A percentile compares a stretch with the other conserved stretches of the same genome.
These are phyloP conservation scores for Phaonia tiefii DNA, from an alignment of 2,888 invertebrate species.

Conservation along the genomic window DNA sequence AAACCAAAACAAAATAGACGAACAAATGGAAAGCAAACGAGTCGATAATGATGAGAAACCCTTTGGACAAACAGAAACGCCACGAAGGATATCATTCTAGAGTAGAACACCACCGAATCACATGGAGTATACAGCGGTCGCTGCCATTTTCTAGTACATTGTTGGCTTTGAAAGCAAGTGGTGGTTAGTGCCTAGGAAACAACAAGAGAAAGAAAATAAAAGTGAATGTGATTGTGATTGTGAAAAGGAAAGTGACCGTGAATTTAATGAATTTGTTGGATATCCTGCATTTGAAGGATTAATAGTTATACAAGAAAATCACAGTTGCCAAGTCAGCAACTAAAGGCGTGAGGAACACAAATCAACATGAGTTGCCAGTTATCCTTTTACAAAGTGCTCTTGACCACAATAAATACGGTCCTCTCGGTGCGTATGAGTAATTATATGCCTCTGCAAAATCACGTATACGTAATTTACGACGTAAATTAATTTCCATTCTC, in stretches of 20 bases:
- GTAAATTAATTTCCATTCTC: not conserved
- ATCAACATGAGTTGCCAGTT: constrained; percentile 72
- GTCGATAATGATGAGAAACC: constrained; percentile 32
- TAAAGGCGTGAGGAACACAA: constrained; percentile 8
- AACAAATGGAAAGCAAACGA: constrained; percentile 44
- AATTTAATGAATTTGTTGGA: constrained; percentile 8
- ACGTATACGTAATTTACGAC: constrained; percentile 28
- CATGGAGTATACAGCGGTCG: constrained; percentile 9
- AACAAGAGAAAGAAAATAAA: constrained; percentile 8
- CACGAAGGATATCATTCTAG: constrained; percentile 43
- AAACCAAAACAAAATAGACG: constrained; percentile 38
- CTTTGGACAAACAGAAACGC: constrained; percentile 17
- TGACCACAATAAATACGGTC: constrained; percentile 74
- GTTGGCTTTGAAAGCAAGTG: constrained; percentile 64
- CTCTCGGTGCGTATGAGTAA: constrained; percentile 76
- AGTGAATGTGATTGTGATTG: not conserved
- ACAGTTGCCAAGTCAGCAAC: not conserved
- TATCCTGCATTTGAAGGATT: not conserved
- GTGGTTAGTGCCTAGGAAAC: constrained; percentile 31
- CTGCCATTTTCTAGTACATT: constrained; percentile 50
- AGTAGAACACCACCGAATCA: constrained; percentile 28
- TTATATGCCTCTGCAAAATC: not conserved
- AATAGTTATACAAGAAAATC: constrained; percentile 12
- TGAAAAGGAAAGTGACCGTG: constrained; percentile 18
- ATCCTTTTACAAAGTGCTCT: constrained; percentile 73